phyloP scores from a whole-genome alignment of 2,797 vertebrate genomes.

The Okamejei kenojei region DNA sequence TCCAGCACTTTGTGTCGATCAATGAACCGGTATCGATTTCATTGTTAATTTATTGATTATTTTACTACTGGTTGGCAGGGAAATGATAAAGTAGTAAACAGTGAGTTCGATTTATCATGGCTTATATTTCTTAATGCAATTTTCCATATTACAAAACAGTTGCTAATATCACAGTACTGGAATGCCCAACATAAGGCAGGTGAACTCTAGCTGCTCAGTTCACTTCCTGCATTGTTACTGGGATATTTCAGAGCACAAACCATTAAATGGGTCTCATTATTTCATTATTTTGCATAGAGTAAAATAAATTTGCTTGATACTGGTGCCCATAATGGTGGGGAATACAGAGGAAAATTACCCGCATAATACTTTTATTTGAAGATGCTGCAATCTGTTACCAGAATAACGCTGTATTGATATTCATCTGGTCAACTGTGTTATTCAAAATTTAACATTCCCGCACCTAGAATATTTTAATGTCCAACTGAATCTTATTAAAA shows the following conservation, averaged over 20 bases:
- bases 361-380: not conserved
- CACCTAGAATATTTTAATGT: not conserved
- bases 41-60: not conserved
- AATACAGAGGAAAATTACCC: not conserved
- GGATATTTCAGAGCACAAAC: not conserved
- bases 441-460: not conserved
- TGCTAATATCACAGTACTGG: not conserved
- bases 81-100: not conserved
- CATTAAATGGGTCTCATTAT: not conserved
- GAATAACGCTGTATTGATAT: not conserved
- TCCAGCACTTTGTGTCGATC: no score
- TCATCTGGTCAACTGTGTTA: not conserved
- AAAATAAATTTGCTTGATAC: not conserved
- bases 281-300: not conserved
- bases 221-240: not conserved
- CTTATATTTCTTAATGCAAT: not conserved
- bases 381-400: not conserved
- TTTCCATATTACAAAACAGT: not conserved
- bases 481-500: not conserved
- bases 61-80: not conserved
- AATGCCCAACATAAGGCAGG: not conserved
- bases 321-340: not conserved
- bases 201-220: not conserved
- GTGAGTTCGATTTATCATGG: not conserved
- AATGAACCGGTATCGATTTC: not conserved